A percentile compares a stretch with the other conserved stretches of the same genome.
phyloP scores from a whole-genome alignment of 2,797 vertebrate genomes.

The Syngnathus rostellatus region DNA sequence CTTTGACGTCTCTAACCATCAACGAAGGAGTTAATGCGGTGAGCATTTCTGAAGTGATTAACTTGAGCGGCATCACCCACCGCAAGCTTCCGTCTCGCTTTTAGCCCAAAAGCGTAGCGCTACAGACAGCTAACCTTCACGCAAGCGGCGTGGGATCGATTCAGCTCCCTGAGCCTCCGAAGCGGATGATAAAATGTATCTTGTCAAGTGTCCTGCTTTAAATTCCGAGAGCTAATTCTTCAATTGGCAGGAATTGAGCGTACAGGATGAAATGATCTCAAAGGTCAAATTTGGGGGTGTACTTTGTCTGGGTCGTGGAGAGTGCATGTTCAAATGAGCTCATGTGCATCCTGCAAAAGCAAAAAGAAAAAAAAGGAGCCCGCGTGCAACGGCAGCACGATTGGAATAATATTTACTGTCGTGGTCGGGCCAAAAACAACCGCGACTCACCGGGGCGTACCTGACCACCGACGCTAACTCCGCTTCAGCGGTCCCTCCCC shows the following conservation, averaged over 20 bases:
- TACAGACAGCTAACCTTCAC: background rate
- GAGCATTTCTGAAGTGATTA: too few relatives aligned
- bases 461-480: background rate
- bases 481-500: background rate
- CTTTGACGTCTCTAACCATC: too few relatives aligned
- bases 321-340: background rate
- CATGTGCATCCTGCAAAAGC: background rate
- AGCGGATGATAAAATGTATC: background rate
- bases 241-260: background rate
- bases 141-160: background rate
- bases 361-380: background rate
- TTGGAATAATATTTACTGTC: constrained; percentile 1
- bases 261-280: background rate
- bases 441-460: background rate
- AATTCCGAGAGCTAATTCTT: background rate
- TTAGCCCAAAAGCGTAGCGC: background rate
- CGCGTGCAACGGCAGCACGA: background rate
- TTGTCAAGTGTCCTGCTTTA: background rate
- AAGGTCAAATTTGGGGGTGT: background rate
- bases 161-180: background rate
- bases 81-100: background rate
- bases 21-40: too few relatives aligned
- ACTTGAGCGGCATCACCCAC: too few relatives aligned
- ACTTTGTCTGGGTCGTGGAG: background rate
- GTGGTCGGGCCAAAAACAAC: background rate